Evolutionary conservation across 2,797 vertebrate species (phyloP), one percentile per base, ranked within the genome.

Genomic region (Gymnocypris eckloni): DNA sequence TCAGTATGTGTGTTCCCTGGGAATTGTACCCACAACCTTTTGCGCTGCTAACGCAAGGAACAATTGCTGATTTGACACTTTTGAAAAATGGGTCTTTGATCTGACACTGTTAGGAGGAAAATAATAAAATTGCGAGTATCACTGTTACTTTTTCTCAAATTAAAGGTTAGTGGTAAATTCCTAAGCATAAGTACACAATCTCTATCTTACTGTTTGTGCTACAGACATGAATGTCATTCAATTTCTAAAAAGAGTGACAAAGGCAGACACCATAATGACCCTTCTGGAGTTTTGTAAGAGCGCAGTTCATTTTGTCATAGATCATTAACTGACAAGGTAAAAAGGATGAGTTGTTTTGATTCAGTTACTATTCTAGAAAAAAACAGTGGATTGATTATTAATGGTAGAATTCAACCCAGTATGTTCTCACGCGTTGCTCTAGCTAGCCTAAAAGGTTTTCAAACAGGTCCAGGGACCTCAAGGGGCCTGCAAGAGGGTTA

Each of bases 301-400:
- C 67, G 54, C 7, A 37, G 22, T 54, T 66, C 0, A 67, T 50
- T 41, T 54, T 54, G 6, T 48, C 61, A 69, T 25, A 66, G 64
- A 78, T 84, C 73, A 78, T 78, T 84, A 77, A 69, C 61, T 28
- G n/a, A 83, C 25, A 28, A 16, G 10, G 15, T 66, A 67, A 83
- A 66, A n/a, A 77, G 33, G 28, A 66, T 39, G 33, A 37, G 33
- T 84, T 76, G 82, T 83, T 83, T 83, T 66, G 41, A 76, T 66
- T 50, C 10, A 54, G 16, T 43, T 67, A 43, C 33, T 54, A 25
- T 12, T 15, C 70, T 48, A 8, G 41, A 75, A 48, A 33, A 33
- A 64, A 67, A 54, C 73, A 28, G 2, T 28, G 1, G 33, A 54
- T 69, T 50, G 54, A 69, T 69, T 67, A 84, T 84, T 79, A 54